These are phyloP conservation scores for Drosophila asahinai DNA, from an alignment of 1,140 invertebrate genomes.

Conservation along the genomic window DNA sequence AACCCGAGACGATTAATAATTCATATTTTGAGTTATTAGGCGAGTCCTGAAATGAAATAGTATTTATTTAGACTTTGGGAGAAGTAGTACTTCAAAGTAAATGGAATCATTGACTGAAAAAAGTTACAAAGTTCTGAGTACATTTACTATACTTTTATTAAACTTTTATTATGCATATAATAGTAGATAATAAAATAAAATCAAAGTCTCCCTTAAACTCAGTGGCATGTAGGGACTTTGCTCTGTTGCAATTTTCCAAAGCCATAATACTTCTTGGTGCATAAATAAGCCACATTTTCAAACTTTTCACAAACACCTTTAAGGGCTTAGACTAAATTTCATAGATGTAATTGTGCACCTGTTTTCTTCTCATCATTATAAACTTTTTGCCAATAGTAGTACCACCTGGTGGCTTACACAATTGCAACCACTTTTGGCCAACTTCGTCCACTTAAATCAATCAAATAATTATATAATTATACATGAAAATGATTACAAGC, in stretches of 20 bases:
- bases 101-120: no score
- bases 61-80: no score
- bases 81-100: no score
- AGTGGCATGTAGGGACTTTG: no score
- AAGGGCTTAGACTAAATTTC: not conserved
- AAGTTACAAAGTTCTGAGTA: no score
- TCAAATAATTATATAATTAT: not conserved
- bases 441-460: not conserved
- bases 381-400: constrained; percentile 4
- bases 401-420: not conserved
- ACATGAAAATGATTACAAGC: not conserved
- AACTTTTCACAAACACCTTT: not conserved
- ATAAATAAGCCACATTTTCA: not conserved
- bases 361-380: not conserved
- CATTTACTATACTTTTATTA: no score
- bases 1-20: not conserved
- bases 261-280: no score
- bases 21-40: not conserved
- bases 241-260: no score
- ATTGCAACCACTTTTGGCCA: not conserved
- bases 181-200: no score
- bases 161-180: no score
- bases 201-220: no score
- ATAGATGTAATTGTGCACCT: not conserved
- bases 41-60: no score